Conservation (phyloP, 2,888 invertebrate genomes). For the Ctena decussata region DNA sequence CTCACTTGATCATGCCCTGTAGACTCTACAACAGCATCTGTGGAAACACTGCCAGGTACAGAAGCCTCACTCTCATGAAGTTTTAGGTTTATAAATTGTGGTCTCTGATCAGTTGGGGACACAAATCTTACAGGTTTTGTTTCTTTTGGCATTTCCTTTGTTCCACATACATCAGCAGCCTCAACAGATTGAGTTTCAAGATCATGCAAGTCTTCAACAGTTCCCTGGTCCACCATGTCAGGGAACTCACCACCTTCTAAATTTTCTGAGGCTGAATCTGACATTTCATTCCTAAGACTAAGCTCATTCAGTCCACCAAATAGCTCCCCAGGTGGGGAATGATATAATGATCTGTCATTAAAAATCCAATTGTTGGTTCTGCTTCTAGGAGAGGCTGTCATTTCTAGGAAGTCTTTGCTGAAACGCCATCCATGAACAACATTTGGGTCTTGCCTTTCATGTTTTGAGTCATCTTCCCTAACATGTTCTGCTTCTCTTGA, state of each 20-base stretch:
- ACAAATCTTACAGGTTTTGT: neutral
- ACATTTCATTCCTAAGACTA: neutral
- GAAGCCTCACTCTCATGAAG: neutral
- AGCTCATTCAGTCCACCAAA: neutral
- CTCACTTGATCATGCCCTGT: neutral
- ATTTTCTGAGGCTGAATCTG: neutral
- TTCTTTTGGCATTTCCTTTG: neutral
- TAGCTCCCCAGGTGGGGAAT: neutral
- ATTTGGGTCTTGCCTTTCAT: too few species aligned
- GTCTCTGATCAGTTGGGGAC: neutral
- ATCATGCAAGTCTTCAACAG: neutral
- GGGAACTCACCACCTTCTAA: neutral
- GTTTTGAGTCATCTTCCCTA: too few species aligned
- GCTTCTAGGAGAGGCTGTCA: too few species aligned
- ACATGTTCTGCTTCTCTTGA: too few species aligned
- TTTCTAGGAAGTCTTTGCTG: too few species aligned
- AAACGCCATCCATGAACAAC: too few species aligned
- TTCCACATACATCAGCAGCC: too few species aligned
- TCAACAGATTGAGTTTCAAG: too few species aligned
- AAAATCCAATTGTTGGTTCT: too few species aligned
- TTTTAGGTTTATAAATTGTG: neutral
- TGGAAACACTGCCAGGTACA: neutral
- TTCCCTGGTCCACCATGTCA: neutral
- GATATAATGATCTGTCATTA: too few species aligned
- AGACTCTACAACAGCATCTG: neutral